Evolutionary conservation across 2,888 invertebrate genomes (phyloP).

Genomic region (Drosophila tanythrix): DNA sequence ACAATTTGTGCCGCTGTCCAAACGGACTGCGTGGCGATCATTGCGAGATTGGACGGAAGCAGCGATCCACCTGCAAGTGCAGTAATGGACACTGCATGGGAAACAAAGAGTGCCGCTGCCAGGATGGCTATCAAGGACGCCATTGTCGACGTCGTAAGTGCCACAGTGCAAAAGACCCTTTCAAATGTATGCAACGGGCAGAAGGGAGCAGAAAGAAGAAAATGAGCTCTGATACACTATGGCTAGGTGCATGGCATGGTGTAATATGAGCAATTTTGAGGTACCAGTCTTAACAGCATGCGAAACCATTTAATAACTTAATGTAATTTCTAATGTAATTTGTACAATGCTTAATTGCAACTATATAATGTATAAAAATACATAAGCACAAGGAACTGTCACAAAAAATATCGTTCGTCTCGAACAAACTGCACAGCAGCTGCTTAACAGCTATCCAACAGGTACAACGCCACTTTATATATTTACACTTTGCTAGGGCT

Average conservation of each 20-base stretch:
- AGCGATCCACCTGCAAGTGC: conserved; percentile 91
- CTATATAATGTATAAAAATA: background rate
- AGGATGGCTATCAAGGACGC: conserved; percentile 93
- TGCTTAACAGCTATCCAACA: background rate
- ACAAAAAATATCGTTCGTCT: background rate
- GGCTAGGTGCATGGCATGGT: background rate
- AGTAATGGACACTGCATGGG: conserved; percentile 91
- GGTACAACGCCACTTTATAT: background rate
- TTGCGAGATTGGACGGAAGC: conserved; percentile 94
- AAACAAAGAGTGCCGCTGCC: conserved; percentile 90
- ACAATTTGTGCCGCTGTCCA: conserved; percentile 95
- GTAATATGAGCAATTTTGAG: background rate
- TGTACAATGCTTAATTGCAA: background rate
- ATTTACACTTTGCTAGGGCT: background rate
- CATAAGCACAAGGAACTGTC: background rate
- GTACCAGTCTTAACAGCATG: background rate
- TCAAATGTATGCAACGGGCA: background rate
- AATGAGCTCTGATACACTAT: background rate
- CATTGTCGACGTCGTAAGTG: conserved; percentile 91
- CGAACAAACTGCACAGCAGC: background rate
- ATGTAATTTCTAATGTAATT: background rate
- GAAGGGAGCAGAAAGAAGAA: background rate
- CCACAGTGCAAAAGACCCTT: background rate
- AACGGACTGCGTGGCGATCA: conserved; percentile 94
- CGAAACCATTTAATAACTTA: background rate